Conservation (phyloP, 2,113 vertebrate species). For the Mustela lutreola region DNA sequence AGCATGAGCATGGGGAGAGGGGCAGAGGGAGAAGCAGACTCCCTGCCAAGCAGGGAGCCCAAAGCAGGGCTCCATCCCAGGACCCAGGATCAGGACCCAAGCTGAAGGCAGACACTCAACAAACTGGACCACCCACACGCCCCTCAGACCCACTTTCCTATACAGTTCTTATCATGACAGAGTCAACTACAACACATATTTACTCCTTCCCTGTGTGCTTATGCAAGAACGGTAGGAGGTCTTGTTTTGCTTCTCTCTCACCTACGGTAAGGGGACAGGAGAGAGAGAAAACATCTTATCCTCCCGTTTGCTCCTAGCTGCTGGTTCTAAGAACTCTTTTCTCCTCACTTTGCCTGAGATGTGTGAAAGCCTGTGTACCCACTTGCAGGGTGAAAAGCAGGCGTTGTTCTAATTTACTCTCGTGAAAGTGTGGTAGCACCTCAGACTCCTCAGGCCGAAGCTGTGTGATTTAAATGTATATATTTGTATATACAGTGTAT, state of each 20-base stretch:
- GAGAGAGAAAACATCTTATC: background rate
- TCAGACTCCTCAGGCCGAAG: background rate
- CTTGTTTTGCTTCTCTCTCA: background rate
- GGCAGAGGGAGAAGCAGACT: background rate
- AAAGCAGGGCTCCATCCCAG: background rate
- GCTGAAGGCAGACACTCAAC: no score
- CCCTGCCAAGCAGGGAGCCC: background rate
- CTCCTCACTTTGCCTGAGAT: background rate
- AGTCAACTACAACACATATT: background rate
- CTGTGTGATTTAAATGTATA: background rate
- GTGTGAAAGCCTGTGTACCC: background rate
- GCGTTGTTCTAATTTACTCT: background rate
- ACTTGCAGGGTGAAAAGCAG: background rate
- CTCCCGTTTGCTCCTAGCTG: background rate
- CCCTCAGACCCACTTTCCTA: background rate
- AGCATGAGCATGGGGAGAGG: background rate
- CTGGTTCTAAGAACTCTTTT: background rate
- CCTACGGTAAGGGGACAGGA: background rate
- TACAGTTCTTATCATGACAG: background rate
- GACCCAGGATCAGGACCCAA: no score
- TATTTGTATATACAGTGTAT: background rate
- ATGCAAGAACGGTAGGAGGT: background rate
- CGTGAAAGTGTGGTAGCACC: accelerated
- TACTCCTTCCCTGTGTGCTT: background rate
- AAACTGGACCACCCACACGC: no score